Base-by-base conservation (phyloP, 2,797 vertebrate species). In the Decapterus maruadsi region DNA sequence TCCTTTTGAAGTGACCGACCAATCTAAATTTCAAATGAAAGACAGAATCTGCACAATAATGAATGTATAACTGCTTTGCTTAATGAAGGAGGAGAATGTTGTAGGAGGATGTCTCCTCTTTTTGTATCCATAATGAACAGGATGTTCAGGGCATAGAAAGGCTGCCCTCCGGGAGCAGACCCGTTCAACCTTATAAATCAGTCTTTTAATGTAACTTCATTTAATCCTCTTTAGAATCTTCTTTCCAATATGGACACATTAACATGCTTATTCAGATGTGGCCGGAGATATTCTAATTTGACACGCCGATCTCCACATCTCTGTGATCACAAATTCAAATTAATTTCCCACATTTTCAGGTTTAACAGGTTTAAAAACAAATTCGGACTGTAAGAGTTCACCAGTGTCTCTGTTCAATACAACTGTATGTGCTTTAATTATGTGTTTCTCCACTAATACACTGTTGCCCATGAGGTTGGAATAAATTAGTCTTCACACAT, bases 1-100 rank as follows among this genome's bases (percentile, higher is more conserved):
- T 96, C 94, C 95, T 96, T 98, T 99, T 99, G 96, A 98, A 97
- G 96, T 97, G 95, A 95, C 95, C 93, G 95, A 91, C 95, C 90
- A 96, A 98, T 97, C 97, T 97, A 96, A 97, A 97, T 97, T 98
- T 97, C 96, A 97, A 98, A 98, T 98, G 94, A 94, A 95, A 94
- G 91, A 90, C 94, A 84, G 93, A 95, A 95, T 97, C 96, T 97
- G 94, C 96, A 96, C 97, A 97, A 98, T 97, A 97, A 97, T 96
- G 93, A 94, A 94, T 86, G 91, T 95, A 90, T 92, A 94, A 93
- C 94, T 92, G 93, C 90, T 90, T 90, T 89, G 94, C 87, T 91
- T 95, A 95, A 96, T 95, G 94, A 95, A 95, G 93, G 91, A 93
- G 93, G 89, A 93, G 93, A 91, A 93, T 93, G 89, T 89, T 90